Evolutionary conservation across 2,797 vertebrate genomes (phyloP).

Genomic region (Pipistrellus kuhlii): DNA sequence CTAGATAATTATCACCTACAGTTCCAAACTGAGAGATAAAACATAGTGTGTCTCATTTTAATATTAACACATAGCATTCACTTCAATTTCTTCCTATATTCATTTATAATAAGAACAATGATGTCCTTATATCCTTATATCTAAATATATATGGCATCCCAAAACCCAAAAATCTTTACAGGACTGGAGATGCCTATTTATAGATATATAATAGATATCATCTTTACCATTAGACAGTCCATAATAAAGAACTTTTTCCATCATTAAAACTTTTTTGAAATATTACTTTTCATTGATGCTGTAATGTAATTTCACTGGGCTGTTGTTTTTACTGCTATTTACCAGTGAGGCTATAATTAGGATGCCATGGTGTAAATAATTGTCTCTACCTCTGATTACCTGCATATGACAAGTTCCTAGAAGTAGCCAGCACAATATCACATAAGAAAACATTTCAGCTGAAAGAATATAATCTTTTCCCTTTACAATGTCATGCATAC

Average conservation of each 20-base stretch:
- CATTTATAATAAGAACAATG: not conserved
- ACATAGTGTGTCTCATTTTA: not conserved
- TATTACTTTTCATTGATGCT: not conserved
- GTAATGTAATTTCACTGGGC: not conserved
- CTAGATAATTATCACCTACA: not conserved
- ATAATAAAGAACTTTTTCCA: not conserved
- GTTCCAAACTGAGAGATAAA: not conserved
- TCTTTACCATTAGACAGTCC: not conserved
- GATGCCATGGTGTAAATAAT: not conserved
- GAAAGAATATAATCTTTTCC: not conserved
- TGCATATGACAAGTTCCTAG: not conserved
- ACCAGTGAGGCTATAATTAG: not conserved
- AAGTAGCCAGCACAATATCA: not conserved
- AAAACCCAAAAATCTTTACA: not conserved
- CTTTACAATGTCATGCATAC: not conserved
- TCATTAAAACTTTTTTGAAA: not conserved
- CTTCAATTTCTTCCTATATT: not conserved
- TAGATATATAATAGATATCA: not conserved
- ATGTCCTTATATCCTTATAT: not conserved
- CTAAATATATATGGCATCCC: not conserved
- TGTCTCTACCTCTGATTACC: conserved; percentile 8
- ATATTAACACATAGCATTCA: not conserved
- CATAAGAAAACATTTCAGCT: not conserved
- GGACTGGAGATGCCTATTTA: not conserved
- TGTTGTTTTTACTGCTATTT: conserved; percentile 6